Base-by-base conservation (phyloP, 1,140 invertebrate genomes). In the Eumaeus atala region DNA sequence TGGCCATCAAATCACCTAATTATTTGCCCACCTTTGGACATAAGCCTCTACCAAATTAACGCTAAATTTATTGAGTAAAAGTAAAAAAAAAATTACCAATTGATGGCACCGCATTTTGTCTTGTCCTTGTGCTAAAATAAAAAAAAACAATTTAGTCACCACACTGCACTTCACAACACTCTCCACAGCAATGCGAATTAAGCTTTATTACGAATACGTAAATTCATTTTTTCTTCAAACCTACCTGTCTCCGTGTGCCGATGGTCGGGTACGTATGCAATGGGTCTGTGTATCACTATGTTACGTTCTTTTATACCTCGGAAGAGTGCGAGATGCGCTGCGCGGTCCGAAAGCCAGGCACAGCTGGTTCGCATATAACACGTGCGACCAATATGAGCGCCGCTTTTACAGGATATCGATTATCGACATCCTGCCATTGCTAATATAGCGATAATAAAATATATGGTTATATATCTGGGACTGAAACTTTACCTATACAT, bases 301-400 rank as follows among this genome's bases (percentile, higher is more conserved):
- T 67, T 72, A 72, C 69, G 68, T 76, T 82, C 79, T 85, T 85
- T 74, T 85, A 85, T 85, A 85, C 82, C 76, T 74, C 74, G 82
- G 77, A 85, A 83, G 78, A 70, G 66, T 74, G 66, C 68, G 66
- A 81, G 77, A 85, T 82, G 78, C 74, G 72, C 16, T 61, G 59
- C 72, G 61, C 75, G 73, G 67, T 75, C 75, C 74, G 67, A 78
- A 77, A 72, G 67, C 72, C 67, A 66, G 57, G 64, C 48, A 61
- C n/a, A n/a, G n/a, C n/a, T n/a, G n/a, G 47, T 35, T 44, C 6
- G 40, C 42, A 51, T 69, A 64, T 48, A 64, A 50, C 47, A 51
- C 42, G 37, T 54, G 21, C 74, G 71, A 65, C 66, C 51, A 61
- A 76, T 58, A 62, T 54, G 59, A 54, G 58, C 73, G 75, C 70